These are phyloP conservation scores for Coptotermes formosanus DNA, from an alignment of 1,140 invertebrate species.

Conservation along the genomic window DNA sequence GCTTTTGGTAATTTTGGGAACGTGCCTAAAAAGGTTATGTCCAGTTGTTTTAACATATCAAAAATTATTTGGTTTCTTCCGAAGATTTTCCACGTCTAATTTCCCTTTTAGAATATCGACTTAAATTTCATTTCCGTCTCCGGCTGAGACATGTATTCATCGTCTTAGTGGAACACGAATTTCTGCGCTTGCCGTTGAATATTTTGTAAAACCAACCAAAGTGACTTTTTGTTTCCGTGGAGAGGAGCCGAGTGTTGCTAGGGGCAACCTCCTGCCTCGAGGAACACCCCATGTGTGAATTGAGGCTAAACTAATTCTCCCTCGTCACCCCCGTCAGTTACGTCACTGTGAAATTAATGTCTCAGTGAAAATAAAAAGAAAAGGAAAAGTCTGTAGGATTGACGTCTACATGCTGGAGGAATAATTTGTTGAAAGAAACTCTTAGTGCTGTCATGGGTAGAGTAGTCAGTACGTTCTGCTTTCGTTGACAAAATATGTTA, in stretches of 20 bases:
- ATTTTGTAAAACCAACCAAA: background rate
- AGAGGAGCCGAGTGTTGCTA: background rate
- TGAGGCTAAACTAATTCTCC: background rate
- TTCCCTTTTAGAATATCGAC: no score
- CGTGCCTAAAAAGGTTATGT: no score
- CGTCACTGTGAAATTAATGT: background rate
- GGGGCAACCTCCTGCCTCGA: background rate
- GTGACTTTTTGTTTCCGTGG: background rate
- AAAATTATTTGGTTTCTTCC: no score
- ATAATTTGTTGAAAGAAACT: background rate
- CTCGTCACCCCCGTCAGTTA: background rate
- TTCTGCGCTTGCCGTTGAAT: background rate
- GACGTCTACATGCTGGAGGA: background rate
- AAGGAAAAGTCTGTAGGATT: background rate
- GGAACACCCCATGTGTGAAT: background rate
- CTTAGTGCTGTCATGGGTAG: background rate
- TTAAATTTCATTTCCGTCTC: no score
- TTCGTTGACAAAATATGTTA: no score
- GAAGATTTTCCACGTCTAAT: no score
- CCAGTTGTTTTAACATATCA: no score
- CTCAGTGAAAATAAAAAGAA: background rate
- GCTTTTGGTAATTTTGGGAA: no score
- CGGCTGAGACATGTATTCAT: background rate
- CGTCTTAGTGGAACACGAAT: background rate
- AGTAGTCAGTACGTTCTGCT: background rate